Evolutionary conservation across 2,797 vertebrate species (phyloP).

Genomic region (Rousettus madagascariensis): DNA sequence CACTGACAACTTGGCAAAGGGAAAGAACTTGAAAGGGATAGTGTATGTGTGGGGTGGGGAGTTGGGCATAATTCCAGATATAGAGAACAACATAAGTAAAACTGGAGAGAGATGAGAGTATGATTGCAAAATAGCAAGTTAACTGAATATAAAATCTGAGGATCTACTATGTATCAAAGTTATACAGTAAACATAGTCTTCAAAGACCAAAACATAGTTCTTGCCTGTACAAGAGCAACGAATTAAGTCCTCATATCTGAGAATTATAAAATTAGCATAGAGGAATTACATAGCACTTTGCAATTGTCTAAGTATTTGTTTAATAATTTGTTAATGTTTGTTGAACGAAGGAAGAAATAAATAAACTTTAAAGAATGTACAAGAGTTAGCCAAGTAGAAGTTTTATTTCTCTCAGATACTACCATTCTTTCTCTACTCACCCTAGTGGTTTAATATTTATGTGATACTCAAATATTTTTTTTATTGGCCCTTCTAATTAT

Average conservation of each 20-base stretch:
- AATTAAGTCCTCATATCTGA: not conserved
- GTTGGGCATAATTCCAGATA: not conserved
- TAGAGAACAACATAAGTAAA: not conserved
- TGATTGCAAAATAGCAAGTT: not conserved
- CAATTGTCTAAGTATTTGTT: not conserved
- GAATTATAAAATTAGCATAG: not conserved
- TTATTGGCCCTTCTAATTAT: slow-evolving; percentile 41
- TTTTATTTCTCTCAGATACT: not conserved
- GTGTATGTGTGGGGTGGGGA: not conserved
- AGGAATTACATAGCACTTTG: not conserved
- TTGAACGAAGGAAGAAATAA: slow-evolving; percentile 9
- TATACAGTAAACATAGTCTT: not conserved
- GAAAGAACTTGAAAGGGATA: not conserved
- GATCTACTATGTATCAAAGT: not conserved
- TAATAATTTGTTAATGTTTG: not conserved
- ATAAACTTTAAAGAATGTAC: not conserved
- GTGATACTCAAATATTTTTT: not conserved
- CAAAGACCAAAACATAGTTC: not conserved
- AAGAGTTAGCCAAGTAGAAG: not conserved
- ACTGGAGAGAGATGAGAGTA: not conserved
- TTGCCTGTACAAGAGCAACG: not conserved
- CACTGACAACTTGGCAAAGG: not conserved
- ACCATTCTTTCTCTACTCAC: not conserved
- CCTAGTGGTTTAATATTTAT: not conserved
- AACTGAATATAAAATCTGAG: not conserved